Percentiles rank a stretch among this genome's conserved stretches.
These are phyloP conservation scores for Chymomyza procnemis DNA, from an alignment of 2,888 invertebrate genomes.

Conservation along the genomic window DNA sequence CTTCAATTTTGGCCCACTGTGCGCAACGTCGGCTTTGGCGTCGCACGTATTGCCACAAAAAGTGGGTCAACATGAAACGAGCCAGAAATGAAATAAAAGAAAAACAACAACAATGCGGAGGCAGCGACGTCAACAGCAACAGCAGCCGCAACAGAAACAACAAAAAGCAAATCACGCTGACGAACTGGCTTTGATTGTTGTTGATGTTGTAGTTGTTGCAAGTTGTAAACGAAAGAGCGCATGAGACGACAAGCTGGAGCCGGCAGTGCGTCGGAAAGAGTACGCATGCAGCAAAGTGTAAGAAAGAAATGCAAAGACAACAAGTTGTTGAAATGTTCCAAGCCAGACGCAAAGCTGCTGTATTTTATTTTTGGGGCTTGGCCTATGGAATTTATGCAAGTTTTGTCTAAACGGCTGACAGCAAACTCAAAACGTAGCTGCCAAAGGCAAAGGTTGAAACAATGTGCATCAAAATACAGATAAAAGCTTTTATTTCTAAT, in stretches of 20 bases:
- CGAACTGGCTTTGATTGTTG: slow-evolving; percentile 43
- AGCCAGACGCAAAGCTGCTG: slow-evolving; percentile 28
- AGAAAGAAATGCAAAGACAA: slow-evolving; percentile 34
- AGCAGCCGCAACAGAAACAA: slow-evolving; percentile 30
- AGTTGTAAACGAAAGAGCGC: background rate
- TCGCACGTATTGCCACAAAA: slow-evolving; percentile 63
- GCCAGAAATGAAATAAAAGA: slow-evolving; percentile 39
- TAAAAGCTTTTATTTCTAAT: background rate
- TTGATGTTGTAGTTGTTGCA: slow-evolving; percentile 8
- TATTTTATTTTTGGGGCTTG: slow-evolving; percentile 38
- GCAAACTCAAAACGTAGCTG: background rate
- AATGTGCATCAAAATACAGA: background rate
- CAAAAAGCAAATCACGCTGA: slow-evolving; percentile 62
- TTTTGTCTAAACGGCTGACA: background rate
- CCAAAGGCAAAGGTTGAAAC: background rate
- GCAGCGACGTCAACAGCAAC: slow-evolving; percentile 33
- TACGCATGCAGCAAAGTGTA: slow-evolving; percentile 9
- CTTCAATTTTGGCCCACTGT: slow-evolving; percentile 52
- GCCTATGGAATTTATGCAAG: slow-evolving; percentile 40
- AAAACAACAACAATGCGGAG: slow-evolving; percentile 24
- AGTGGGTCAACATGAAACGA: slow-evolving; percentile 72
- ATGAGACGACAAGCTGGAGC: slow-evolving; percentile 15
- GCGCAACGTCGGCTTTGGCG: slow-evolving; percentile 22
- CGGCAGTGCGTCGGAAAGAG: slow-evolving; percentile 18
- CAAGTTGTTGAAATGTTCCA: slow-evolving; percentile 1